These are phyloP conservation scores for Isotomurus palustris DNA, from an alignment of 2,888 invertebrate genomes.

Conservation along the genomic window DNA sequence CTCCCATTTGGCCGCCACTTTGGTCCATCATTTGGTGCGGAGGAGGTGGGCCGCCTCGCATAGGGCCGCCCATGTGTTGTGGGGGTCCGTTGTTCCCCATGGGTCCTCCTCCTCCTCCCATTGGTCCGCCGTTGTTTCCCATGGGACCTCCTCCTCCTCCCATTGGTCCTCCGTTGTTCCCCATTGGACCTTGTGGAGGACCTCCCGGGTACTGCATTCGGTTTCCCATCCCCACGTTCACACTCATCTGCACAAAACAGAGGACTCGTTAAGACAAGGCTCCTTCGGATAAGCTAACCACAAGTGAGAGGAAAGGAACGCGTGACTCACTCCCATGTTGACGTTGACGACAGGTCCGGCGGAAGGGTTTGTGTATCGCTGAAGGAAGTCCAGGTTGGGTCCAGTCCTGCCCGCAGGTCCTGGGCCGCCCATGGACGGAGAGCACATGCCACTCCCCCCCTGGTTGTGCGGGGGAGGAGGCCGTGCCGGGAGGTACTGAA, in stretches of 20 bases:
- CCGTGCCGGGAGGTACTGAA: slow-evolving; percentile 93
- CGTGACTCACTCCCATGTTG: slow-evolving; percentile 45
- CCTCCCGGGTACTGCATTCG: slow-evolving; percentile 42
- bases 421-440: slow-evolving; percentile 51
- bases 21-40: slow-evolving; percentile 45
- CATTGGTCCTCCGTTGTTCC: no score
- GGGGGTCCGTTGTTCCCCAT: slow-evolving; percentile 47
- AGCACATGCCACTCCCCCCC: slow-evolving; percentile 38
- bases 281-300: neutral
- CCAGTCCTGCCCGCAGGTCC: slow-evolving; percentile 68
- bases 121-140: slow-evolving; percentile 49
- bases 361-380: slow-evolving; percentile 80
- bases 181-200: slow-evolving; percentile 32
- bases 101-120: slow-evolving; percentile 22
- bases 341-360: slow-evolving; percentile 43
- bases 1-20: slow-evolving; percentile 46
- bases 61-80: slow-evolving; percentile 46
- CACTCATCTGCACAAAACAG: slow-evolving; percentile 43
- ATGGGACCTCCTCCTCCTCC: slow-evolving; percentile 50
- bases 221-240: slow-evolving; percentile 47
- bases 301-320: neutral
- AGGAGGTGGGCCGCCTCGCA: slow-evolving; percentile 38
- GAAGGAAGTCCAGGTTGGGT: slow-evolving; percentile 83
- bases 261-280: neutral
- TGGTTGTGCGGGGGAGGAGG: slow-evolving; percentile 61